These are phyloP conservation scores for Ptilorrhoa leucosticta DNA, from an alignment of 2,113 vertebrate species.

Conservation along the genomic window DNA sequence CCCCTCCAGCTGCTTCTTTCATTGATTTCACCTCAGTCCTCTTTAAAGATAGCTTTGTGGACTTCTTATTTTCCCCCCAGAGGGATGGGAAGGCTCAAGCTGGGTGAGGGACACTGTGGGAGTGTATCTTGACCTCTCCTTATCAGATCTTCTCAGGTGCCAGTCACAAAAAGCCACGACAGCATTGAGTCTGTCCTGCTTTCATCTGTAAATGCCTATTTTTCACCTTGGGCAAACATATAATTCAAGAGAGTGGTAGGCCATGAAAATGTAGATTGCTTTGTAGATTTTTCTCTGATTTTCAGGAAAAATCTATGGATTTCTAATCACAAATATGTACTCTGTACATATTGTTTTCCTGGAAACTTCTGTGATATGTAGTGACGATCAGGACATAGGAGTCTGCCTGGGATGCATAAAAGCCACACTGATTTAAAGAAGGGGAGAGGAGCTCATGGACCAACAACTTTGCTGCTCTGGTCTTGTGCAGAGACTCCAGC, in stretches of 20 bases:
- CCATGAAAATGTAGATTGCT: not conserved
- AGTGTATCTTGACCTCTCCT: not conserved
- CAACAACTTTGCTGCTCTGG: not conserved
- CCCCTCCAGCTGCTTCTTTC: not conserved
- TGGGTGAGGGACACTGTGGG: fast-evolving
- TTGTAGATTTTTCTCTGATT: not conserved
- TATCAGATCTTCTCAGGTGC: not conserved
- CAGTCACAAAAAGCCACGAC: not conserved
- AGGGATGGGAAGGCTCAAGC: not conserved
- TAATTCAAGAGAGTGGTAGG: not conserved
- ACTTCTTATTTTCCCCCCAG: not conserved
- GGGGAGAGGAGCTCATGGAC: not conserved
- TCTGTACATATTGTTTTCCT: not conserved
- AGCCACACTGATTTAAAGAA: not conserved
- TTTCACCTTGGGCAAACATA: not conserved
- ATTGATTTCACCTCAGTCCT: not conserved
- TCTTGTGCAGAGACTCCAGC: not conserved
- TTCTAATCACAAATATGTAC: not conserved
- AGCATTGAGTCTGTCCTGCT: not conserved
- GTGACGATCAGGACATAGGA: not conserved
- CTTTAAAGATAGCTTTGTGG: not conserved
- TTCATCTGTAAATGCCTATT: not conserved
- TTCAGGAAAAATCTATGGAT: not conserved
- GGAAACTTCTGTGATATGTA: not conserved
- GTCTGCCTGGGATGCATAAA: not conserved